Evolutionary conservation across 2,888 invertebrate genomes (phyloP).

Genomic region (Tetheella fluctuosa): DNA sequence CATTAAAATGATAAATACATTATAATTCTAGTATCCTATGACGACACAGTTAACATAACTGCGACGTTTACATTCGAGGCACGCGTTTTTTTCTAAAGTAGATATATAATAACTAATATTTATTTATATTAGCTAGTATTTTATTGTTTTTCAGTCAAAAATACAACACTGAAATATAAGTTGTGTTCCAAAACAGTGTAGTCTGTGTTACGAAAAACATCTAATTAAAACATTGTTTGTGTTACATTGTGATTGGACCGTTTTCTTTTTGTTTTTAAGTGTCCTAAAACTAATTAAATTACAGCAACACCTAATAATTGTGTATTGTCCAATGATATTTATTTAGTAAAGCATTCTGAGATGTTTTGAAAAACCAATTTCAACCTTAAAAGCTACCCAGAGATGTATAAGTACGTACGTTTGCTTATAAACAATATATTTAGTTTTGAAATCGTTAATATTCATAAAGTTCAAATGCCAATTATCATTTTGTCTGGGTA

Average conservation of each 20-base stretch:
- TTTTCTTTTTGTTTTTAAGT: background rate
- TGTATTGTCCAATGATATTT: too few species aligned
- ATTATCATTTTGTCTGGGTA: background rate
- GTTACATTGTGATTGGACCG: conserved; percentile 1
- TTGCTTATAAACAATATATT: background rate
- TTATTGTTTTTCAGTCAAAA: conserved; percentile 7
- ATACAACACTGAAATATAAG: background rate
- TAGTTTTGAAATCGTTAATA: background rate
- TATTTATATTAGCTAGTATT: background rate
- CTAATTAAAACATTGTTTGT: background rate
- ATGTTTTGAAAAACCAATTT: too few species aligned
- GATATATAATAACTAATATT: conserved; percentile 7
- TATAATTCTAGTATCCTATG: conserved; percentile 37
- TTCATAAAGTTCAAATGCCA: conserved; percentile 2
- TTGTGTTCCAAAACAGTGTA: background rate
- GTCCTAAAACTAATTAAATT: background rate
- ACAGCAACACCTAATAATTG: background rate
- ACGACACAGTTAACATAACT: conserved; percentile 73
- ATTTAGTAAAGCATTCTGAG: too few species aligned
- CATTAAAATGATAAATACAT: conserved; percentile 11
- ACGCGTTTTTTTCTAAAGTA: conserved; percentile 44
- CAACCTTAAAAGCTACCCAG: background rate
- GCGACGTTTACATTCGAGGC: conserved; percentile 60
- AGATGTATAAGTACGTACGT: conserved; percentile 1
- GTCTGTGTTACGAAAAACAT: background rate